phyloP scores from a whole-genome alignment of 2,797 vertebrate genomes.

The Phrynocephalus forsythii region DNA sequence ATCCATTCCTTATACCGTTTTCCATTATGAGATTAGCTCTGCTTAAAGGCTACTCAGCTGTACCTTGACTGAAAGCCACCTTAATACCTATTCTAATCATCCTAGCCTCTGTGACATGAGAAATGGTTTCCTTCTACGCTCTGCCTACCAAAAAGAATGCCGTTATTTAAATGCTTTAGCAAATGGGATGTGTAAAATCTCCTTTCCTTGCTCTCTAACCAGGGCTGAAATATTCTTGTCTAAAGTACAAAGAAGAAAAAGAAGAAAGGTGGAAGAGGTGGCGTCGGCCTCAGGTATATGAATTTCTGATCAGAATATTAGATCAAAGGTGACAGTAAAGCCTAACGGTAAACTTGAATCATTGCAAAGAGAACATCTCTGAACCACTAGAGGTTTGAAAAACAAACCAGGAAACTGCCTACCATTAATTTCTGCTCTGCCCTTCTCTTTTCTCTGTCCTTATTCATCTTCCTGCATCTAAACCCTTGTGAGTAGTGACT shows the following conservation, averaged over 20 bases:
- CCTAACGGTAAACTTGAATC: not conserved
- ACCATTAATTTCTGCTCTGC: not conserved
- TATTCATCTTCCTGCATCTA: conserved; percentile 4
- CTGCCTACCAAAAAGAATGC: conserved; percentile 41
- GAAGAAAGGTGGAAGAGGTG: not conserved
- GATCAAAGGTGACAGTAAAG: not conserved
- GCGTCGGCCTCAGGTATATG: not conserved
- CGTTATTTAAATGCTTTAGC: conserved; percentile 34
- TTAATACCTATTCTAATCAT: conserved; percentile 46
- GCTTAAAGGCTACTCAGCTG: conserved; percentile 23
- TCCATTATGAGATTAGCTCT: conserved; percentile 37
- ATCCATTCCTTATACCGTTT: not conserved
- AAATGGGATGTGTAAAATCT: conserved; percentile 39
- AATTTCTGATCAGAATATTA: not conserved
- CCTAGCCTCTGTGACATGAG: conserved; percentile 32
- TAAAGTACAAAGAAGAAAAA: not conserved
- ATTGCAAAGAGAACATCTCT: too few species aligned
- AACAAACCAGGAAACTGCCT: too few species aligned
- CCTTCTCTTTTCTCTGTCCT: not conserved
- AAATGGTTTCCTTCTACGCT: conserved; percentile 31
- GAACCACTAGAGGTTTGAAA: not conserved
- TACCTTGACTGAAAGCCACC: conserved; percentile 29
- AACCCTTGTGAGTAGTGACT: not conserved
- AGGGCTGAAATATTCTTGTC: conserved; percentile 15
- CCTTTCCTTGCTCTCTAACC: conserved; percentile 21